phyloP scores from a whole-genome alignment of 2,113 vertebrate species.

The Indicator indicator region DNA sequence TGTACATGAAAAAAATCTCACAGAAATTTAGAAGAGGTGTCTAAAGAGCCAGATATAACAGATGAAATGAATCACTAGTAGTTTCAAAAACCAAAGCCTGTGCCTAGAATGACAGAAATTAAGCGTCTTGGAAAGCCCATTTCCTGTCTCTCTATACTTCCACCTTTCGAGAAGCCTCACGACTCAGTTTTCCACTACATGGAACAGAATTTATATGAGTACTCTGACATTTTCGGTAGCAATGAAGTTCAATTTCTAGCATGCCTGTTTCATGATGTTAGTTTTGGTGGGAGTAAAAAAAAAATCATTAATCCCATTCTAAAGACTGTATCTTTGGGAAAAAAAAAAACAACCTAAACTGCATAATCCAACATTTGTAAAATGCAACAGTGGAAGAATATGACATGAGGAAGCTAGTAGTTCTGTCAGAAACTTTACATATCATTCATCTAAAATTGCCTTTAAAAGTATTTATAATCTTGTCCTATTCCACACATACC shows the following conservation, averaged over 20 bases:
- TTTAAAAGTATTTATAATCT: neutral
- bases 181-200: neutral
- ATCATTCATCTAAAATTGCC: neutral
- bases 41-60: neutral
- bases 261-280: accelerated
- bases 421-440: neutral
- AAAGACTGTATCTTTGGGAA: neutral
- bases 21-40: neutral
- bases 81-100: neutral
- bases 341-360: neutral
- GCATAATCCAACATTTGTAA: neutral
- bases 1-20: neutral
- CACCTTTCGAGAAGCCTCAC: neutral
- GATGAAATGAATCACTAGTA: neutral
- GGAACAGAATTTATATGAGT: neutral
- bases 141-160: neutral
- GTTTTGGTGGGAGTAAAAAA: neutral
- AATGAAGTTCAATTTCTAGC: neutral
- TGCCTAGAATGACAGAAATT: neutral
- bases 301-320: neutral
- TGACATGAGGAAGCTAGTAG: neutral
- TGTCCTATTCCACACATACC: constrained; percentile 75
- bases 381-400: neutral
- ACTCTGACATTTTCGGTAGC: neutral
- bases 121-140: neutral